Conservation (phyloP, 1,140 invertebrate species). For the Heliconius himera region DNA sequence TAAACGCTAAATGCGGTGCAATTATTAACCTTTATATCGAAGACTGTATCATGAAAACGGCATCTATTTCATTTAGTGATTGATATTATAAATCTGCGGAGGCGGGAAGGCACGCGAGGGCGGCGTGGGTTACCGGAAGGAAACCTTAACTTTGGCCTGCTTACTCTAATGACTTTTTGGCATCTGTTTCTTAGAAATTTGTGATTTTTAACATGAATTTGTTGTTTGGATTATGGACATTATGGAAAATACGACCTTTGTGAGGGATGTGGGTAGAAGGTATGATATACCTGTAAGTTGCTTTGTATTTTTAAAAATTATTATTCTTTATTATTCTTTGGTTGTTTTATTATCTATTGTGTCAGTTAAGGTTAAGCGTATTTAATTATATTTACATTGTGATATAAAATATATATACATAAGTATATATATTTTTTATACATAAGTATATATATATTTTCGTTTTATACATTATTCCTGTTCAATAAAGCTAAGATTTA, state of each 20-base stretch:
- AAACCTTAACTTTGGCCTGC: slow-evolving; percentile 62
- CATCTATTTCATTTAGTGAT: slow-evolving; percentile 63
- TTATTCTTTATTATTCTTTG: background rate
- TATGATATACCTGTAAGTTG: background rate
- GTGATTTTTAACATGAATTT: background rate
- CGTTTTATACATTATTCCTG: too few relatives aligned
- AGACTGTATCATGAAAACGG: slow-evolving; percentile 57
- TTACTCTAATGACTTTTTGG: slow-evolving; percentile 20
- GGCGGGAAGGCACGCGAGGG: slow-evolving; percentile 55
- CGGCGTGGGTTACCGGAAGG: slow-evolving; percentile 75
- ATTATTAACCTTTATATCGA: slow-evolving; percentile 49
- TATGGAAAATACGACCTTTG: background rate
- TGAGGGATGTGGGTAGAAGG: background rate
- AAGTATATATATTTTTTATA: too few relatives aligned
- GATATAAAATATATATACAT: too few relatives aligned
- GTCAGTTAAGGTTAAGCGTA: background rate
- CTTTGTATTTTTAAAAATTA: background rate
- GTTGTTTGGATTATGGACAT: background rate
- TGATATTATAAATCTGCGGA: slow-evolving; percentile 58
- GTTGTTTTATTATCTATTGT: background rate
- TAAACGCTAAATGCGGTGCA: slow-evolving; percentile 38
- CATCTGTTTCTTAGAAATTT: slow-evolving; percentile 22
- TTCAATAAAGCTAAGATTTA: background rate
- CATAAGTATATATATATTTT: too few relatives aligned
- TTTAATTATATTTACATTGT: background rate